Base-by-base conservation (phyloP, 2,888 invertebrate species). In the Macrosoma leucophasiata region DNA sequence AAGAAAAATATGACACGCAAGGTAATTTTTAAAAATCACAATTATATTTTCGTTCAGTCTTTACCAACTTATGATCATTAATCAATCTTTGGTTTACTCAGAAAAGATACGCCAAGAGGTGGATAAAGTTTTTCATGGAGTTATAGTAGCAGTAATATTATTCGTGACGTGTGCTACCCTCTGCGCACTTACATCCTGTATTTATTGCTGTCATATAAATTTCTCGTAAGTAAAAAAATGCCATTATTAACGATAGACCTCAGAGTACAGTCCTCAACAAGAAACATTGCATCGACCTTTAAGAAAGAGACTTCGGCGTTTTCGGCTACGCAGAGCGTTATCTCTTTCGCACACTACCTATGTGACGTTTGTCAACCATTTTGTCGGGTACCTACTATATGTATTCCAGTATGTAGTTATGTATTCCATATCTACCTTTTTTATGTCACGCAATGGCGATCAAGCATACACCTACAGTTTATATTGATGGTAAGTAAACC, bases 171-270 rank as follows among this genome's bases (percentile, higher is more conserved):
- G 75, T 43, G 68, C 68, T 12, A 44, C 48, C 14, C 8, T 68
- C 10, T 69, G 75, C 39, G 51, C 57, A 9, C 2, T 63, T 6
- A 50, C 60, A 8, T 68, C 75, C 2, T 75, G 77, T 35, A 34
- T 69, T 24, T 78, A 77, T 41, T 78, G 77, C 43, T 71, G 58
- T 41, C 64, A 61, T 19, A 72, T 78, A n/a, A 66, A 58, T 50
- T 68, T 71, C 30, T 47, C 52, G 77, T 77, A 58, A 62, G 73
- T 55, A 34, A 20, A 31, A 13, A 26, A 10, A 20, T n/a, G 13
- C n/a, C 19, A 14, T 7, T 22, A 21, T 9, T 17, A 8, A 9
- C 7, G 4, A 12, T 7, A 12, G 10, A 11, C 10, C 5, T 14
- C 8, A 7, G 13, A 24, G 14, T 14, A n/a, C n/a, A n/a, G n/a